These are phyloP conservation scores for Microlaimidae sp. DNA, from an alignment of 2,888 invertebrate genomes.

Conservation along the genomic window DNA sequence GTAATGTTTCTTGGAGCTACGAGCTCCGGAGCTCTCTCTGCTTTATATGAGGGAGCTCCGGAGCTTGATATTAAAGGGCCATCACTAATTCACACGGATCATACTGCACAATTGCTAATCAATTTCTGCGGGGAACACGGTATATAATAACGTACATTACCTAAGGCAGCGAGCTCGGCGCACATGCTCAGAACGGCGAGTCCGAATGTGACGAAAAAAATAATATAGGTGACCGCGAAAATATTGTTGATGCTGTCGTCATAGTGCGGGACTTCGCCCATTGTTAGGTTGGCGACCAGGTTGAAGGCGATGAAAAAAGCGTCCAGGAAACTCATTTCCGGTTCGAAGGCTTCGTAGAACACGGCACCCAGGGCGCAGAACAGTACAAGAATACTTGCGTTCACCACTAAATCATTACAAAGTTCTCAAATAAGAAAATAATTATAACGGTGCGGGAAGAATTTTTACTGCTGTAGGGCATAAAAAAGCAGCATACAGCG, in stretches of 20 bases:
- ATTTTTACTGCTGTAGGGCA: no score
- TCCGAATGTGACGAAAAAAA: slow-evolving; percentile 32
- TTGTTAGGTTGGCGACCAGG: slow-evolving; percentile 33
- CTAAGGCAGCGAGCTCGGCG: slow-evolving; percentile 30
- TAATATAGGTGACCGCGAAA: slow-evolving; percentile 30
- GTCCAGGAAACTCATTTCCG: slow-evolving; percentile 15
- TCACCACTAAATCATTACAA: no score
- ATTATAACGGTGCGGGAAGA: no score
- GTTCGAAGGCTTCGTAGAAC: slow-evolving; percentile 22
- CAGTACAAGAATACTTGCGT: slow-evolving; percentile 30
- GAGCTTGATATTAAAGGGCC: no score
- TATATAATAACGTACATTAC: neutral
- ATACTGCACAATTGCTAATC: no score
- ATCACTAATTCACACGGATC: no score
- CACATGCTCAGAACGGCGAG: slow-evolving; percentile 35
- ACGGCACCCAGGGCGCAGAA: slow-evolving; percentile 32
- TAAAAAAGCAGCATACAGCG: no score
- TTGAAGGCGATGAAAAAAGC: slow-evolving; percentile 34
- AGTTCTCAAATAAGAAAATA: no score
- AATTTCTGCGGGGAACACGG: no score
- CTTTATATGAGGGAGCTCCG: no score
- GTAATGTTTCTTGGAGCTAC: no score
- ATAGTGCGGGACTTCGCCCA: slow-evolving; percentile 35
- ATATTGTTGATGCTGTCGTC: slow-evolving; percentile 26
- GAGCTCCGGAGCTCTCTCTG: no score